Evolutionary conservation across 2,113 vertebrate genomes (phyloP).

Genomic region (Hippocampus zosterae): DNA sequence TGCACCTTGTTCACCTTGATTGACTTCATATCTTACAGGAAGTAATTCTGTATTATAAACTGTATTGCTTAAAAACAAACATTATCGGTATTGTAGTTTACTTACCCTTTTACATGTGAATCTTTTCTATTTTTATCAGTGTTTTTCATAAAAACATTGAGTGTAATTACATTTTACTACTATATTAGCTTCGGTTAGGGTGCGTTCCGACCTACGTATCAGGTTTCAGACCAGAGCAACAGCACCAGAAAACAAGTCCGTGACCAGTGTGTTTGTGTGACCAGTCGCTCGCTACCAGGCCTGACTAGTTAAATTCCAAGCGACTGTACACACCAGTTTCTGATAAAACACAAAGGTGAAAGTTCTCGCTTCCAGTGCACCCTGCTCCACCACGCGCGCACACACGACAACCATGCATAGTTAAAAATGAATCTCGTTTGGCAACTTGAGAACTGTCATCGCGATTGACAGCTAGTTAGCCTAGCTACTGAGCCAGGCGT

Average conservation of each 20-base stretch:
- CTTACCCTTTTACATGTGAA: too few relatives aligned
- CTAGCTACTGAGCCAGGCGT: neutral
- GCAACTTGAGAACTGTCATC: neutral
- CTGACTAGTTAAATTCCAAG: neutral
- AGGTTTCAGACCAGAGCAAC: neutral
- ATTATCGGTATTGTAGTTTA: too few relatives aligned
- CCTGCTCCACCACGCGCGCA: neutral
- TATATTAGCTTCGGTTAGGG: too few relatives aligned
- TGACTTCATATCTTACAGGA: too few relatives aligned
- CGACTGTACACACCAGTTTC: neutral
- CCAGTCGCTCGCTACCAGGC: neutral
- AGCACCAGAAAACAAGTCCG: neutral
- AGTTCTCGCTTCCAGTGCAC: neutral
- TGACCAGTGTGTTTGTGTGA: neutral
- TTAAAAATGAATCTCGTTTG: neutral
- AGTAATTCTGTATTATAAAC: too few relatives aligned
- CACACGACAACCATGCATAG: too few relatives aligned
- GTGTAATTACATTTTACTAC: too few relatives aligned
- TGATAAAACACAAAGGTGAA: neutral
- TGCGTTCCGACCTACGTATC: too few relatives aligned
- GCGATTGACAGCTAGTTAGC: neutral
- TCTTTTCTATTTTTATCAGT: too few relatives aligned
- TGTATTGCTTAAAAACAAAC: too few relatives aligned
- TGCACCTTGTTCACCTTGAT: too few relatives aligned
- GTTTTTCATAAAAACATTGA: too few relatives aligned